Evolutionary conservation across 2,888 invertebrate genomes (phyloP).

Genomic region (Torymus texanus): DNA sequence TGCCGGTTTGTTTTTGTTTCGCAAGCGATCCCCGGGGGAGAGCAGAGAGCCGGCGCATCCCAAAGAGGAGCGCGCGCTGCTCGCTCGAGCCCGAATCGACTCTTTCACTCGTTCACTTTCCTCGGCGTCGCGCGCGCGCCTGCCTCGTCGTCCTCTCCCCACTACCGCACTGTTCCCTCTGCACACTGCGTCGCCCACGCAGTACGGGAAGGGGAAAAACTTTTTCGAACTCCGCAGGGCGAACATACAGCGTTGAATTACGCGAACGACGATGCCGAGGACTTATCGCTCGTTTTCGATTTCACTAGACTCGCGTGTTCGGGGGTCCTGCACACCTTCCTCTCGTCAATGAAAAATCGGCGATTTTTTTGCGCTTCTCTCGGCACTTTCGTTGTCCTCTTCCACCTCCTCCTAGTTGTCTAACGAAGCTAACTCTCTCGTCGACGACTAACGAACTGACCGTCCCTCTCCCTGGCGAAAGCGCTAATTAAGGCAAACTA

Average conservation of each 20-base stretch:
- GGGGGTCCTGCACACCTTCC: too few relatives aligned
- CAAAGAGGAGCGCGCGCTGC: conserved; percentile 5
- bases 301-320: conserved; percentile 12
- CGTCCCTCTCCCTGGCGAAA: background rate
- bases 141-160: conserved; percentile 11
- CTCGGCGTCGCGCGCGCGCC: conserved; percentile 7
- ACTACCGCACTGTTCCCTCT: conserved; percentile 19
- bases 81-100: conserved; percentile 9
- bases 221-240: conserved; percentile 3
- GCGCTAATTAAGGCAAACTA: conserved; percentile 32
- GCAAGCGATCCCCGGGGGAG: conserved; percentile 2
- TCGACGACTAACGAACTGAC: conserved; percentile 15
- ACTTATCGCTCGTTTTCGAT: conserved; percentile 22
- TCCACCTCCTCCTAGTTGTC: background rate
- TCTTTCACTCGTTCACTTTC: conserved; percentile 49
- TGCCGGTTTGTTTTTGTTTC: conserved; percentile 40
- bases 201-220: conserved; percentile 39
- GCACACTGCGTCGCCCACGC: conserved; percentile 42
- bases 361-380: background rate
- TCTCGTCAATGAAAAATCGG: too few relatives aligned
- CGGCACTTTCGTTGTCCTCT: background rate
- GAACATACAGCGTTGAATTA: conserved; percentile 17
- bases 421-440: conserved; percentile 22
- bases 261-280: conserved; percentile 6
- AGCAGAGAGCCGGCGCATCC: conserved; percentile 1